Evolutionary conservation across 1,140 invertebrate species (phyloP).

Genomic region (Drosophila tropicalis): DNA sequence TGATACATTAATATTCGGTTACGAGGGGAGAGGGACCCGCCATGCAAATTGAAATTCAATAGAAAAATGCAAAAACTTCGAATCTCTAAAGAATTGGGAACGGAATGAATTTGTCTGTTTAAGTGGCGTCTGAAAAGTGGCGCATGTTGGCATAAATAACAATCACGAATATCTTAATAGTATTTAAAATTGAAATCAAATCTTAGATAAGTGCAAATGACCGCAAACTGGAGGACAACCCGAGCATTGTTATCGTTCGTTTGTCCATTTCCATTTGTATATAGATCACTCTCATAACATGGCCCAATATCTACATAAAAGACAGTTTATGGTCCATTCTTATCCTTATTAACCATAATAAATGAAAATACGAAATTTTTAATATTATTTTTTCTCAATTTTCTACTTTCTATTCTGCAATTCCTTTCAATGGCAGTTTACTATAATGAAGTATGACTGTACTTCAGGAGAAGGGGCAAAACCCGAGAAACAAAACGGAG

Average conservation of each 20-base stretch:
- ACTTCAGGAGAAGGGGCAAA: neutral
- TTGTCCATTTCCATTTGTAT: constrained; percentile 19
- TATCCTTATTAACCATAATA: too few relatives aligned
- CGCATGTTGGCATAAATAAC: constrained; percentile 10
- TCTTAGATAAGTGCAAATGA: neutral
- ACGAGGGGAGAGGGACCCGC: neutral
- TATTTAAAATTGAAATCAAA: neutral
- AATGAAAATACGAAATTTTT: too few relatives aligned
- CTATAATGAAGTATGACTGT: neutral
- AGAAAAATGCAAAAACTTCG: constrained; percentile 6
- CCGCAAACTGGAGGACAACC: too few relatives aligned
- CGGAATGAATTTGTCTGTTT: constrained; percentile 6
- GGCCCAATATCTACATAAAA: neutral
- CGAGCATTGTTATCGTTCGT: too few relatives aligned
- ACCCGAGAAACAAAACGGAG: neutral
- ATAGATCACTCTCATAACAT: too few relatives aligned
- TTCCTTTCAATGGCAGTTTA: too few relatives aligned
- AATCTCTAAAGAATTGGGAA: constrained; percentile 7
- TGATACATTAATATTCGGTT: constrained; percentile 4
- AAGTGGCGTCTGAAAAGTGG: constrained; percentile 19
- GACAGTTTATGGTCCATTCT: neutral
- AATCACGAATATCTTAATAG: neutral
- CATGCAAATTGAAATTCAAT: constrained; percentile 8
- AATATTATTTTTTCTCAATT: too few relatives aligned
- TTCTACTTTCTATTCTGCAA: too few relatives aligned